A percentile compares a stretch with the other conserved stretches of the same genome.
Conservation (phyloP, 2,113 vertebrate species). For the Nymphicus hollandicus region DNA sequence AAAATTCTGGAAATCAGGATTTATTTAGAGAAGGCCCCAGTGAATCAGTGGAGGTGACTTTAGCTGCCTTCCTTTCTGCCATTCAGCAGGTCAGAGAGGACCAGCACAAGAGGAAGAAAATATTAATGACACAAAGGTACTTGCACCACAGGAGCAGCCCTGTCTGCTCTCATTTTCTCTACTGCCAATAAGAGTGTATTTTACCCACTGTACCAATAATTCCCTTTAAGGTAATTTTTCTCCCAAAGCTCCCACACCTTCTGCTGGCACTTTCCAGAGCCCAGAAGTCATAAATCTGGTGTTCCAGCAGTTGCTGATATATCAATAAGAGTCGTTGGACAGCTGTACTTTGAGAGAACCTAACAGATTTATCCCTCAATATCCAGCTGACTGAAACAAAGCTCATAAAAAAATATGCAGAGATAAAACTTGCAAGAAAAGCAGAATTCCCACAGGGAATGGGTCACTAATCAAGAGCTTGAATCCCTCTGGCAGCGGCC, state of each 20-base stretch:
- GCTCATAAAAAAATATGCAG: not conserved
- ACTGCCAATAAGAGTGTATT: not conserved
- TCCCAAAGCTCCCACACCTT: slow-evolving; percentile 39
- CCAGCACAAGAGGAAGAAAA: not conserved
- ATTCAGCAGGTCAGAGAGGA: not conserved
- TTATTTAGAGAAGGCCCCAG: not conserved
- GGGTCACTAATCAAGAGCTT: not conserved
- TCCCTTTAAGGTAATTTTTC: slow-evolving; percentile 37
- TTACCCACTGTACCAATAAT: not conserved
- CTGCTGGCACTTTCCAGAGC: slow-evolving; percentile 40
- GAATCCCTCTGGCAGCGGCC: not conserved
- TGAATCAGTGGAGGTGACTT: slow-evolving; percentile 42
- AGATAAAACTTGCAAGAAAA: not conserved
- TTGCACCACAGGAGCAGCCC: not conserved
- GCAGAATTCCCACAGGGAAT: not conserved
- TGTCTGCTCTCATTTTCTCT: slow-evolving; percentile 35
- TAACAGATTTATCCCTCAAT: slow-evolving; percentile 39
- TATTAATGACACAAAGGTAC: not conserved
- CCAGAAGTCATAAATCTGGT: slow-evolving; percentile 41
- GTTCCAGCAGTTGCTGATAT: slow-evolving; percentile 46
- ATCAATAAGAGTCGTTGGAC: slow-evolving; percentile 28
- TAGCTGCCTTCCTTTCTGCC: slow-evolving; percentile 13
- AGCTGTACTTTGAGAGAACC: not conserved
- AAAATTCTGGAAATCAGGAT: not conserved
- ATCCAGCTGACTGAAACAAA: not conserved